Conservation (phyloP, 2,797 vertebrate genomes). For the Calcarius lapponicus region DNA sequence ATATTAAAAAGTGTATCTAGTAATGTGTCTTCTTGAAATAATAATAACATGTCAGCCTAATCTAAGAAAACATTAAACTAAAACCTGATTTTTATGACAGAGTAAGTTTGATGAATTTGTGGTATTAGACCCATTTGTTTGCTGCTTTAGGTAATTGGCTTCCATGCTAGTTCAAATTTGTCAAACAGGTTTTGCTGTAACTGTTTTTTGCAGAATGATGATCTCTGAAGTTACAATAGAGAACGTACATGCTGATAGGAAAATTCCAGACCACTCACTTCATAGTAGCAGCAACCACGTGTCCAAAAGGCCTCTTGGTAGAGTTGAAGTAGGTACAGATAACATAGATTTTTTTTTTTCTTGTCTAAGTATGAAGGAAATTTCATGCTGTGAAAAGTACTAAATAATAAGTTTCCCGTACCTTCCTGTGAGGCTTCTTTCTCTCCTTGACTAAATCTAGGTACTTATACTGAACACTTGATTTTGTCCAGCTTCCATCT, state of each 20-base stretch:
- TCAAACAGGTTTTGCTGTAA: not conserved
- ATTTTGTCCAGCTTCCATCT: not conserved
- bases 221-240: not conserved
- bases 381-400: not conserved
- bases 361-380: not conserved
- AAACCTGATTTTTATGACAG: not conserved
- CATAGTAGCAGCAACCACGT: not conserved
- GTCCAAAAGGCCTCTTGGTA: not conserved
- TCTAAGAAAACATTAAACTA: not conserved
- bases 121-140: not conserved
- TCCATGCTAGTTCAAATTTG: not conserved
- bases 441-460: not conserved
- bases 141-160: not conserved
- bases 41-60: not conserved
- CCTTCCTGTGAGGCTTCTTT: not conserved
- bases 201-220: not conserved
- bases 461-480: not conserved
- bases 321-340: not conserved
- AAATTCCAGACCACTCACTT: not conserved
- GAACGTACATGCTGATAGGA: not conserved
- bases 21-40: constrained; percentile 41
- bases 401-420: not conserved
- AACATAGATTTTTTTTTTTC: not conserved
- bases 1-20: constrained; percentile 24
- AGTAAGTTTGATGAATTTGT: not conserved